Evolutionary conservation across 2,888 invertebrate species (phyloP), one percentile per base, ranked within the genome.

Genomic region (Anarsia innoxiella): DNA sequence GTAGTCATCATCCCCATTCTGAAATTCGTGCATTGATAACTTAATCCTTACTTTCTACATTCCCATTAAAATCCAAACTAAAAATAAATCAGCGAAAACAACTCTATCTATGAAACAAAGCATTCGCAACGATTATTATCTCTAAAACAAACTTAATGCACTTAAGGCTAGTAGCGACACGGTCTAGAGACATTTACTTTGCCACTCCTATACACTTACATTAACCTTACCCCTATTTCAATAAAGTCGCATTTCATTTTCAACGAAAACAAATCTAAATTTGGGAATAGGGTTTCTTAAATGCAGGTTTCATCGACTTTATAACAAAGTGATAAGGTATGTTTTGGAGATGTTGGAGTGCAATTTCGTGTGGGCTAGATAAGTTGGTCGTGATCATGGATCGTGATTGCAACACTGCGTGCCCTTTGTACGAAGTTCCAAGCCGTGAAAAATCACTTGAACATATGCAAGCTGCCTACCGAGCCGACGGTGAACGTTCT

Each of bases 361-460:
- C 32, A 45, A 45, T 51, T 43, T 52, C 56, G 56, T 62, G 65
- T 66, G 13, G 11, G 12, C 71, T 72, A 66, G 70, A 74, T 76
- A 73, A 68, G 68, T 67, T 31, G 52, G 80, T 84, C 83, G 83
- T 84, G 83, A 83, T 84, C 79, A 56, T 53, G 76, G 72, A 74
- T 84, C 83, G 83, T 83, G 83, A 84, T 83, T 83, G 71, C 78
- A 70, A 83, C 83, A 83, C 80, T 79, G 80, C 76, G 76, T 82
- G 80, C 76, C 80, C 84, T 83, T 83, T 83, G 80, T 66, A 78
- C 80, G 77, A 72, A 74, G 80, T 77, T 72, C 69, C 66, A 65
- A 79, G 76, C 83, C 78, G 83, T 84, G 84, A 84, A 84, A 83
- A 83, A 83, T 82, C 79, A 83, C 76, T 78, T 70, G 72, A 76